Evolutionary conservation across 2,797 vertebrate species (phyloP).

Genomic region (Alauda arvensis): DNA sequence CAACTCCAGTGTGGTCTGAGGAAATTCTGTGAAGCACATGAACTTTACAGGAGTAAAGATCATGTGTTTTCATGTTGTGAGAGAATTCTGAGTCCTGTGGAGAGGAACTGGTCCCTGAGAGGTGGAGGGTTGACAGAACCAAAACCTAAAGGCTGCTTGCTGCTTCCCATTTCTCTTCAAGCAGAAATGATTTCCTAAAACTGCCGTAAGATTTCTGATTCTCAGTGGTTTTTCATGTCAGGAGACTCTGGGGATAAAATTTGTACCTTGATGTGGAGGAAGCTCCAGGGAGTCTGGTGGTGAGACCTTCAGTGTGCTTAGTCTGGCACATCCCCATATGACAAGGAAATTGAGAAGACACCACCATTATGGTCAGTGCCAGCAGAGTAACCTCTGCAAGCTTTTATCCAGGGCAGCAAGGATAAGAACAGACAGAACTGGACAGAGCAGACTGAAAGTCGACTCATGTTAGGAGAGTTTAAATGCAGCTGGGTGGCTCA

Average conservation of each 20-base stretch:
- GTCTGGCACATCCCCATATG: not conserved
- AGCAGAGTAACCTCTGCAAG: not conserved
- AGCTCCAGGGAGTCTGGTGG: not conserved
- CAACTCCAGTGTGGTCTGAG: not conserved
- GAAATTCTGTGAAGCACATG: conserved; percentile 1
- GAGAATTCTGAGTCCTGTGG: not conserved
- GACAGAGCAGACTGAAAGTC: not conserved
- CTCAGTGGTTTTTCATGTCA: not conserved
- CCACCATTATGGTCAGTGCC: not conserved
- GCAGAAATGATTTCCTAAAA: not conserved
- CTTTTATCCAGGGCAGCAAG: not conserved
- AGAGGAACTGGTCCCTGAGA: conserved; percentile 21
- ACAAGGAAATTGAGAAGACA: not conserved
- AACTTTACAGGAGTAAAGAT: not conserved
- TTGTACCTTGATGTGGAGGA: not conserved
- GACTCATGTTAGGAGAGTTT: not conserved
- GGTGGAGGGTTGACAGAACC: conserved; percentile 12
- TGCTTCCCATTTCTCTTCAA: not conserved
- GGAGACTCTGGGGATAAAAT: not conserved
- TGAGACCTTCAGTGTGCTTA: not conserved
- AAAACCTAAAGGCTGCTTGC: not conserved
- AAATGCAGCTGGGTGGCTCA: not conserved
- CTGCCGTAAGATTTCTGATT: not conserved
- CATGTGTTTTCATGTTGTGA: not conserved
- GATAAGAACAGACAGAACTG: not conserved